These are phyloP conservation scores for Tanypteryx hageni DNA, from an alignment of 2,888 invertebrate species.

Conservation along the genomic window DNA sequence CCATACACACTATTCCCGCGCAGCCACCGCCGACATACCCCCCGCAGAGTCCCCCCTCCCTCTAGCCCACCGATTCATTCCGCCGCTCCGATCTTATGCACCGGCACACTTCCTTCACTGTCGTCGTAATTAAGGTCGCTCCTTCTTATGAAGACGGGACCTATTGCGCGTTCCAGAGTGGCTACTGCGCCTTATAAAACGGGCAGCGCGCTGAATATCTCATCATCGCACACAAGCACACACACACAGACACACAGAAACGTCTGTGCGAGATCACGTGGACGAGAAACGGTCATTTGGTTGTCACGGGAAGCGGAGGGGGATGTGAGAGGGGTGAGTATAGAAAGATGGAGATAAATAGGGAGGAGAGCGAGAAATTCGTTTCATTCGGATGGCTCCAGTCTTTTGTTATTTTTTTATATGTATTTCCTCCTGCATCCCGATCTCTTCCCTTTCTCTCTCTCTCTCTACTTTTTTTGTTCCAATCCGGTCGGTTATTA, in stretches of 20 bases:
- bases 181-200: neutral
- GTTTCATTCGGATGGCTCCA: too few relatives aligned
- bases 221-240: neutral
- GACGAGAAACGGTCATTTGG: neutral
- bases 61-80: neutral
- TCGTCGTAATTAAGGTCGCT: constrained; percentile 15
- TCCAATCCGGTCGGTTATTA: neutral
- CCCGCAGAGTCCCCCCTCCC: neutral
- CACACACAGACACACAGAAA: too few relatives aligned
- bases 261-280: neutral
- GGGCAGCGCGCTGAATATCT: neutral
- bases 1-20: neutral
- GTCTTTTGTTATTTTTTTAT: too few relatives aligned
- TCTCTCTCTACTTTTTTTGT: too few relatives aligned
- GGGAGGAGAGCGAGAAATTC: too few relatives aligned
- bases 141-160: neutral
- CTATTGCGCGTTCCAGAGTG: neutral
- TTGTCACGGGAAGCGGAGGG: too few relatives aligned
- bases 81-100: neutral
- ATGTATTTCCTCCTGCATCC: too few relatives aligned
- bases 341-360: too few relatives aligned
- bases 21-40: neutral
- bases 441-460: too few relatives aligned
- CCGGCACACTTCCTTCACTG: neutral
- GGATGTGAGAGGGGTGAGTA: too few relatives aligned